These are phyloP conservation scores for Caenorhabditis brenneri DNA, from an alignment of 1,140 invertebrate genomes.

Conservation along the genomic window DNA sequence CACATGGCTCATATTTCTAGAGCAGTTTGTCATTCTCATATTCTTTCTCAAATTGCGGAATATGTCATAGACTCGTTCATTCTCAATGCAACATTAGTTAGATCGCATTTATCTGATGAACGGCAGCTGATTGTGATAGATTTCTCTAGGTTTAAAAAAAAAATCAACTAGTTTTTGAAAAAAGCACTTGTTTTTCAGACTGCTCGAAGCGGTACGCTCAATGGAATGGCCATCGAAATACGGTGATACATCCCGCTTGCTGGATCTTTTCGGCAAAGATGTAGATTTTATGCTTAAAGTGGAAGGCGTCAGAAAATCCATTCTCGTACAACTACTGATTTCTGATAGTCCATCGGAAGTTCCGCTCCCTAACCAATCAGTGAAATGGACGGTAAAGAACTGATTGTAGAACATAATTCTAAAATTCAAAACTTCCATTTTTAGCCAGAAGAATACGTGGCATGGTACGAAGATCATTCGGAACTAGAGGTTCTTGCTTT, in stretches of 20 bases:
- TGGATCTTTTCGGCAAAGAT: constrained; percentile 39
- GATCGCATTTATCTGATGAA: background rate
- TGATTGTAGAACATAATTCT: background rate
- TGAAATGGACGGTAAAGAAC: constrained; percentile 61
- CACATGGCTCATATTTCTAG: constrained; percentile 33
- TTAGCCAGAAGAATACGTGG: constrained; percentile 60
- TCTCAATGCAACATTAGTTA: constrained; percentile 9
- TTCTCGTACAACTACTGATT: constrained; percentile 61
- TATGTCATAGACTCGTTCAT: constrained; percentile 37
- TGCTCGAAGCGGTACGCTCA: background rate
- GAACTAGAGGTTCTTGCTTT: constrained; percentile 63
- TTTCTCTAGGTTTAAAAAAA: background rate
- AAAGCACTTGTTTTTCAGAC: background rate
- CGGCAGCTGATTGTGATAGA: background rate
- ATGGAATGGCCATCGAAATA: constrained; percentile 29
- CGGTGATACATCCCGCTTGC: background rate
- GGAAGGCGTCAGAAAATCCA: constrained; percentile 47
- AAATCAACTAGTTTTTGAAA: background rate
- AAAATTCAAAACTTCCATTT: background rate
- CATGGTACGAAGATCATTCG: constrained; percentile 62
- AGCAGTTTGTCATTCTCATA: constrained; percentile 23
- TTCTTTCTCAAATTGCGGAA: constrained; percentile 15
- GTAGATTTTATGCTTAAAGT: background rate
- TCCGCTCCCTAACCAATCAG: constrained; percentile 61
- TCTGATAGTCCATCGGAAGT: constrained; percentile 51